These are phyloP conservation scores for Chelonus insularis DNA, from an alignment of 1,140 invertebrate species.

Conservation along the genomic window DNA sequence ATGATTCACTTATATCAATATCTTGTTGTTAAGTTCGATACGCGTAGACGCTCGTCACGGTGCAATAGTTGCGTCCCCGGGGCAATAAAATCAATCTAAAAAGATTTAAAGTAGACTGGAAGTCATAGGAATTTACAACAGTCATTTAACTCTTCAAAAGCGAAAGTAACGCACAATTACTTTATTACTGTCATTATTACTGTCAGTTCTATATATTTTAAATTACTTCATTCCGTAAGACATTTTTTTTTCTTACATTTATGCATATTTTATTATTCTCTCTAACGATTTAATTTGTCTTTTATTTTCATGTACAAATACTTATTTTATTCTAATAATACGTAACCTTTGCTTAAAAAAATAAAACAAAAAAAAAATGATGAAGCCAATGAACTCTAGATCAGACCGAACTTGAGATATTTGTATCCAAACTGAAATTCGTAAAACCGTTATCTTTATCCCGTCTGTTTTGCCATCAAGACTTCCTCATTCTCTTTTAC, in stretches of 20 bases:
- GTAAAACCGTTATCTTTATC: conserved; percentile 16
- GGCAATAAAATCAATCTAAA: too few relatives aligned
- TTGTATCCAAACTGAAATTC: background rate
- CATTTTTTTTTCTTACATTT: background rate
- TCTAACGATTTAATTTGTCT: background rate
- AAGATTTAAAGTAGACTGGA: too few relatives aligned
- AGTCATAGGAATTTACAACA: background rate
- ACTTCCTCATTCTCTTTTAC: conserved; percentile 8
- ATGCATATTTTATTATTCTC: background rate
- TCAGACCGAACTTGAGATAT: background rate
- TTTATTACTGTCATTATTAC: conserved; percentile 14
- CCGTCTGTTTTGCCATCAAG: background rate
- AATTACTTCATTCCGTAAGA: background rate
- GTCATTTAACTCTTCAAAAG: conserved; percentile 30
- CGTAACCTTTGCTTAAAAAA: too few relatives aligned
- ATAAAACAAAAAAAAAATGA: too few relatives aligned
- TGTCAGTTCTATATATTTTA: conserved; percentile 16
- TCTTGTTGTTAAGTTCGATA: conserved; percentile 2
- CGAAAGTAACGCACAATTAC: conserved; percentile 35
- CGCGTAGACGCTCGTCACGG: conserved; percentile 8
- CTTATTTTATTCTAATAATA: too few relatives aligned
- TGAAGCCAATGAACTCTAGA: background rate
- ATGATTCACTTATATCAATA: background rate
- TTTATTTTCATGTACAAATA: too few relatives aligned
- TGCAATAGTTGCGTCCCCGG: too few relatives aligned